A percentile compares a stretch with the other conserved stretches of the same genome.
phyloP scores from a whole-genome alignment of 2,888 invertebrate genomes.

The Margaritifera margaritifera region DNA sequence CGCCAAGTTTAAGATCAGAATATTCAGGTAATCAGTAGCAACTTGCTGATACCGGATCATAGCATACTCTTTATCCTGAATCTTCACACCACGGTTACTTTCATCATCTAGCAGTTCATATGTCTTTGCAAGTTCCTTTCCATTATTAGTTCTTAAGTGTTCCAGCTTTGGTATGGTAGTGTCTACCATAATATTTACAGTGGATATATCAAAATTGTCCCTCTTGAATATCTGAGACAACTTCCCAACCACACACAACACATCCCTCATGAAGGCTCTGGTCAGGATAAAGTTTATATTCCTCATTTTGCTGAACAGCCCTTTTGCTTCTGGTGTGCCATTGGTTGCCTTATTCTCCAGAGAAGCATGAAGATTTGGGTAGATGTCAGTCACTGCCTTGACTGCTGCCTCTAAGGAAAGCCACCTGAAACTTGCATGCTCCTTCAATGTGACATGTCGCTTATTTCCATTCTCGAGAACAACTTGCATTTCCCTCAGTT shows the following conservation, averaged over 20 bases:
- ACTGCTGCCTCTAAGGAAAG: constrained; percentile 7
- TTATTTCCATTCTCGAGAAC: constrained; percentile 7
- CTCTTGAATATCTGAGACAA: constrained; percentile 13
- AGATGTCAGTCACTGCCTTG: no score
- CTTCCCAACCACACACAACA: no score
- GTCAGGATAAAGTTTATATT: constrained; percentile 5
- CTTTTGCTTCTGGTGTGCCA: no score
- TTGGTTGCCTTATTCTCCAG: no score
- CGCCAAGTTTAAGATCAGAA: constrained; percentile 7
- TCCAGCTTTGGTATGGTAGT: no score
- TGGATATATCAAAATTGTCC: constrained; percentile 13
- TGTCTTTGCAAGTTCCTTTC: no score
- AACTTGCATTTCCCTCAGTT: constrained; percentile 3
- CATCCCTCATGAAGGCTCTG: no score
- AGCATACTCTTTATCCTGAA: no score
- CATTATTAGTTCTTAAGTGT: constrained; percentile 1
- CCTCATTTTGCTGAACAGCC: constrained; percentile 1
- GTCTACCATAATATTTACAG: constrained; percentile 1
- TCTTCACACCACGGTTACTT: constrained; percentile 4
- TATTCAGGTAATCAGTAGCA: no score
- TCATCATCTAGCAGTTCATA: neutral
- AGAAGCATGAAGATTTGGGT: no score
- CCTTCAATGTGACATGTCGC: constrained; percentile 3
- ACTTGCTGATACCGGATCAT: no score
- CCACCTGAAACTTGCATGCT: constrained; percentile 10